Percentiles rank a stretch among this genome's conserved stretches.
Evolutionary conservation across 2,113 vertebrate genomes (phyloP).

Genomic region (Gallinago undulata): DNA sequence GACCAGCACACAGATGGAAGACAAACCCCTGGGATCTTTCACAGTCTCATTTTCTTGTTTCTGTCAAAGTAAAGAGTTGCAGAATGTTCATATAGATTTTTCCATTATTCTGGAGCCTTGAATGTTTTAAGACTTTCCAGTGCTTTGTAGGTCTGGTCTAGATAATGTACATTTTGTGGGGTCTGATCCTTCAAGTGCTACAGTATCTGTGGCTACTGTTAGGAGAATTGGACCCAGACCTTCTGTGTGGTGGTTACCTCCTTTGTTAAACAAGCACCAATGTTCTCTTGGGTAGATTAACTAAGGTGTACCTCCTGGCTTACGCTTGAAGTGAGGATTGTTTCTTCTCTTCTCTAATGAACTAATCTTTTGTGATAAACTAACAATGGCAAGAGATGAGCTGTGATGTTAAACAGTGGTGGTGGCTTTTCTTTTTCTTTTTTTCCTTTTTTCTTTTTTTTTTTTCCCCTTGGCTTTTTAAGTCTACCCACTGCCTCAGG

Average conservation of each 20-base stretch:
- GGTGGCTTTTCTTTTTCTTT: not conserved
- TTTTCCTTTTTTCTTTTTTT: too few species aligned
- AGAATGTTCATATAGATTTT: not conserved
- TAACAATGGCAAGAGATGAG: not conserved
- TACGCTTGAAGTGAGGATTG: not conserved
- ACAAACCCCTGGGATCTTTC: not conserved
- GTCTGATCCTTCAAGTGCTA: not conserved
- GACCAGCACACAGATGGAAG: not conserved
- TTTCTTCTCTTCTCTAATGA: not conserved
- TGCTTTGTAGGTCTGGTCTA: not conserved
- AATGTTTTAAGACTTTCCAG: not conserved
- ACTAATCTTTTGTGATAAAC: constrained; percentile 1
- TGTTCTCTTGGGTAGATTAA: not conserved
- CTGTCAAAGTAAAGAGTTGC: not conserved
- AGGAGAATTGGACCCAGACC: not conserved
- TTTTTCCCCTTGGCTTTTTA: not conserved
- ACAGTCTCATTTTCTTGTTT: not conserved
- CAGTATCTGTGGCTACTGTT: not conserved
- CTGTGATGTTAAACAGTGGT: not conserved
- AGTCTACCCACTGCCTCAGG: not conserved
- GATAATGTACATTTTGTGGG: not conserved
- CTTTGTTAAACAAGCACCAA: not conserved
- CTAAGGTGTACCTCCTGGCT: not conserved
- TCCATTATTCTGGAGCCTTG: not conserved
- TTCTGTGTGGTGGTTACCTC: not conserved